Evolutionary conservation across 2,888 invertebrate genomes (phyloP).

Genomic region (Limnephilus rhombicus): DNA sequence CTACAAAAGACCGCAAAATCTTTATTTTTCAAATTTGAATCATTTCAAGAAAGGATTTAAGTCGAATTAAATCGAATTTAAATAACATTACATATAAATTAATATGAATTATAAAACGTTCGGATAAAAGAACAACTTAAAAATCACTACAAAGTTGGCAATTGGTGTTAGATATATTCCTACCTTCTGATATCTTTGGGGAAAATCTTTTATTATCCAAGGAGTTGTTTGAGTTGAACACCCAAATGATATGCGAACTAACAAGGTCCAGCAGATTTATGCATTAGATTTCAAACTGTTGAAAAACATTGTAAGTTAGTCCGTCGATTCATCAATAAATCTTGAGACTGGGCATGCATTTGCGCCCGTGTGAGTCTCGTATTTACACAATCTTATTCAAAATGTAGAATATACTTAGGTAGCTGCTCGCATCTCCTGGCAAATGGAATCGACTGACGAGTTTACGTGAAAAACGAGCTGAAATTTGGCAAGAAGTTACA

Average conservation of each 20-base stretch:
- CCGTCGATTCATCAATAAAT: neutral
- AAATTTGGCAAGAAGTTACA: slow-evolving; percentile 42
- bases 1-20: too few relatives aligned
- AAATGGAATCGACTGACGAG: slow-evolving; percentile 3
- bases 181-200: neutral
- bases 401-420: neutral
- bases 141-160: too few relatives aligned
- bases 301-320: neutral
- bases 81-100: too few relatives aligned
- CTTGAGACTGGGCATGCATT: neutral
- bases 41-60: too few relatives aligned
- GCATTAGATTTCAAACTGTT: neutral
- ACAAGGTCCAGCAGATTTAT: neutral
- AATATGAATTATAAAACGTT: too few relatives aligned
- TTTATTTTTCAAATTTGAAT: too few relatives aligned
- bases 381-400: slow-evolving; percentile 16
- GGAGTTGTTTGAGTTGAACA: neutral
- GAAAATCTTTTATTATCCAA: neutral
- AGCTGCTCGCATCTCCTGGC: neutral
- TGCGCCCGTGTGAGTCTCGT: neutral
- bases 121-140: too few relatives aligned
- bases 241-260: neutral
- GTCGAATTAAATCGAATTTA: too few relatives aligned
- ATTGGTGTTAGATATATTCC: too few relatives aligned
- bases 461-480: slow-evolving; percentile 20